These are phyloP conservation scores for Branchipolynoe longqiensis DNA, from an alignment of 2,888 invertebrate genomes.

Conservation along the genomic window DNA sequence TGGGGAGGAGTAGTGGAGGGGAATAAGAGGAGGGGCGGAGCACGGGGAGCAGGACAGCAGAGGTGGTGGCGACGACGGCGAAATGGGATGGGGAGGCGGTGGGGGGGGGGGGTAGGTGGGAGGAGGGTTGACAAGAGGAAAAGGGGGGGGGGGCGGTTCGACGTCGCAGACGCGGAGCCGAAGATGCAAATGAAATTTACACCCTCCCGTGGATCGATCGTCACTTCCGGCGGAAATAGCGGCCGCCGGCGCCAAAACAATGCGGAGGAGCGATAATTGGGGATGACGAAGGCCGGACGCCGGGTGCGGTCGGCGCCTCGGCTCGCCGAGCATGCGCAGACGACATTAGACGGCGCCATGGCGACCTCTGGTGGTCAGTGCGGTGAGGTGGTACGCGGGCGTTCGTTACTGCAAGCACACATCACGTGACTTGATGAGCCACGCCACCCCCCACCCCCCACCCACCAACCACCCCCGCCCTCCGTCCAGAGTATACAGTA, in stretches of 20 bases:
- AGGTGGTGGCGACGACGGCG: background rate
- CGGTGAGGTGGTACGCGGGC: background rate
- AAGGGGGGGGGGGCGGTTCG: background rate
- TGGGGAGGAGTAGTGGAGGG: background rate
- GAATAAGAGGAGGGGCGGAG: background rate
- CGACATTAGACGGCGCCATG: slow-evolving; percentile 6
- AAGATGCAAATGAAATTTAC: slow-evolving; percentile 49
- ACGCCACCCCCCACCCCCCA: background rate
- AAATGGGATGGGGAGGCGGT: background rate
- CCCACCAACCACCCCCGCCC: no score
- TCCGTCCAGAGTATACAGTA: no score
- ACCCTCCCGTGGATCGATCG: slow-evolving; percentile 39
- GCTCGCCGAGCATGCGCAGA: slow-evolving; percentile 15
- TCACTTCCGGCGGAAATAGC: slow-evolving; percentile 43
- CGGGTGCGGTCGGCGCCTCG: background rate
- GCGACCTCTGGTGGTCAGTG: slow-evolving; percentile 15
- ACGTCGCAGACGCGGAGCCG: background rate
- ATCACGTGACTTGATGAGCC: background rate
- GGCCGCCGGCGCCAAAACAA: slow-evolving; percentile 52
- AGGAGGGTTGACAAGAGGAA: background rate
- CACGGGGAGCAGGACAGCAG: background rate
- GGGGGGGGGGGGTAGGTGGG: background rate
- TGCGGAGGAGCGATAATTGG: slow-evolving; percentile 49
- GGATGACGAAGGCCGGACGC: slow-evolving; percentile 31
- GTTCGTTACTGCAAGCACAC: background rate